phyloP scores from a whole-genome alignment of 2,888 invertebrate genomes.

The Drosophila ustulata region DNA sequence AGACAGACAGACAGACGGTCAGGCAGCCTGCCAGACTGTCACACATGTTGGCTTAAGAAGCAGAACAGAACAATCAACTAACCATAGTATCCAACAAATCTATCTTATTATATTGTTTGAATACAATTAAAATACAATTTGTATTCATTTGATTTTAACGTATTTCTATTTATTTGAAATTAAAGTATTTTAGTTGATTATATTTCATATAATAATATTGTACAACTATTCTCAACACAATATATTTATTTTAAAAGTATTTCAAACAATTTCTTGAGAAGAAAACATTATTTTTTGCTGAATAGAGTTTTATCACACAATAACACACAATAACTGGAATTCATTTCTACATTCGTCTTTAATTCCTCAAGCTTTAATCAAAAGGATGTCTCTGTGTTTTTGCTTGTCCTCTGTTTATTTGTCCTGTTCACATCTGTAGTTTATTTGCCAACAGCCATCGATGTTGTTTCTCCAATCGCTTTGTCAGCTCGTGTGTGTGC shows the following conservation, averaged over 20 bases:
- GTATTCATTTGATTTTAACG: background rate
- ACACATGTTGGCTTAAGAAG: slow-evolving; percentile 6
- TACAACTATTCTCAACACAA: too few relatives aligned
- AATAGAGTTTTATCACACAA: too few relatives aligned
- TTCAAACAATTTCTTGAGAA: background rate
- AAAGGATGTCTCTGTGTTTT: slow-evolving; percentile 24
- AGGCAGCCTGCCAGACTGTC: slow-evolving; percentile 23
- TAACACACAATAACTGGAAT: background rate
- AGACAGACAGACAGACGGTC: slow-evolving; percentile 1
- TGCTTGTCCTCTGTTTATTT: slow-evolving; percentile 45
- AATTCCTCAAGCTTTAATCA: slow-evolving; percentile 25
- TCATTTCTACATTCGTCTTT: background rate
- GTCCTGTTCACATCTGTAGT: slow-evolving; percentile 68
- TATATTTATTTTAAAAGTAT: background rate
- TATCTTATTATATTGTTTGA: background rate
- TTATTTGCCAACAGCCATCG: slow-evolving; percentile 65
- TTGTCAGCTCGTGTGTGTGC: slow-evolving; percentile 28
- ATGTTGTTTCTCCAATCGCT: slow-evolving; percentile 59
- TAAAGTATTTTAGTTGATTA: background rate
- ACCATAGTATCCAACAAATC: background rate
- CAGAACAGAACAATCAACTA: slow-evolving; percentile 13
- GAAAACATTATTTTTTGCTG: too few relatives aligned
- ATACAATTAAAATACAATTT: background rate
- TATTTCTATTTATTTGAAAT: background rate
- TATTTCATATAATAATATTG: too few relatives aligned